Conservation (phyloP, 2,888 invertebrate genomes). For the Tribolium freemani region DNA sequence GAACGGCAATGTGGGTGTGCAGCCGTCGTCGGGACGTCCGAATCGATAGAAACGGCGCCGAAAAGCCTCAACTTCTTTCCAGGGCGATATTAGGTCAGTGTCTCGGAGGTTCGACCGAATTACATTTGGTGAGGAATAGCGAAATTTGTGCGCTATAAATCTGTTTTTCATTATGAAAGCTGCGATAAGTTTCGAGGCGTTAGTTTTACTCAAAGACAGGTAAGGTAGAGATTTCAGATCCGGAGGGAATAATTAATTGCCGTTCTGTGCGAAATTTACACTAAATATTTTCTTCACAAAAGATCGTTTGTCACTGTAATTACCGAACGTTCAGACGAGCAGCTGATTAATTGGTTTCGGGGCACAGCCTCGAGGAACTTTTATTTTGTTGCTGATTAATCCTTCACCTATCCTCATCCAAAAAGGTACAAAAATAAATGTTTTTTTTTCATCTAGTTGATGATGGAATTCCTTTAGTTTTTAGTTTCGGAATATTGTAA, state of each 20-base stretch:
- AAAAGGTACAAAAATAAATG: too few species aligned
- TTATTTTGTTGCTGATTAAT: neutral
- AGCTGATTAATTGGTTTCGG: conserved; percentile 31
- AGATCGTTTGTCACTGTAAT: conserved; percentile 39
- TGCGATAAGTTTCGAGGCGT: conserved; percentile 30
- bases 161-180: conserved; percentile 27
- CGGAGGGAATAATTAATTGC: conserved; percentile 32
- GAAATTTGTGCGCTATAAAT: neutral
- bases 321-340: conserved; percentile 20
- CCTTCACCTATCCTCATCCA: too few species aligned
- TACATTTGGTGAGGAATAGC: neutral
- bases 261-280: conserved; percentile 34
- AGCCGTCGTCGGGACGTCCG: conserved; percentile 17
- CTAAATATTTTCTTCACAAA: conserved; percentile 34
- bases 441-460: too few species aligned
- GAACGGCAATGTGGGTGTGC: conserved; percentile 2
- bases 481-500: too few species aligned
- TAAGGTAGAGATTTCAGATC: conserved; percentile 30
- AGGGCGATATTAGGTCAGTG: conserved; percentile 5
- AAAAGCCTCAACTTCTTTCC: conserved; percentile 13
- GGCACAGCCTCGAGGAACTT: neutral
- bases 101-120: neutral
- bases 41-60: conserved; percentile 25
- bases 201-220: conserved; percentile 28
- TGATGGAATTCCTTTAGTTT: too few species aligned